Conservation (phyloP, 2,797 vertebrate genomes). For the Gymnothorax javanicus region DNA sequence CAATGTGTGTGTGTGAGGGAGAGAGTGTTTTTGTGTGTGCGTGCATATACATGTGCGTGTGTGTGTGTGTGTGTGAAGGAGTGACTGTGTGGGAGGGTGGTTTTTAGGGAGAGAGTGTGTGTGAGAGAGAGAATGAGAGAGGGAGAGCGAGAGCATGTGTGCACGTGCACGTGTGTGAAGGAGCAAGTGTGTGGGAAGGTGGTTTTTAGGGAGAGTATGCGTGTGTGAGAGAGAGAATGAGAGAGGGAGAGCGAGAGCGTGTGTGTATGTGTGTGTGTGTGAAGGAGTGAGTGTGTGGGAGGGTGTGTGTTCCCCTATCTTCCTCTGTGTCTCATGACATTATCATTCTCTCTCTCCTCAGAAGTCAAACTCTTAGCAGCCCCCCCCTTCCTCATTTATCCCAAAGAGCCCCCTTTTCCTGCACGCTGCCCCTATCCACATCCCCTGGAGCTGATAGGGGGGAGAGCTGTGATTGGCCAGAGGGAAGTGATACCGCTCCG, state of each 20-base stretch:
- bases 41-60: too few relatives aligned
- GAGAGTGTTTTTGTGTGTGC: too few relatives aligned
- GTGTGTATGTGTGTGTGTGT: slow-evolving; percentile 27
- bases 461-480: slow-evolving; percentile 47
- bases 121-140: too few relatives aligned
- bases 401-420: slow-evolving; percentile 45
- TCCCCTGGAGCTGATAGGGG: slow-evolving; percentile 47
- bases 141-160: too few relatives aligned
- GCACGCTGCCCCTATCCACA: slow-evolving; percentile 44
- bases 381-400: slow-evolving; percentile 40
- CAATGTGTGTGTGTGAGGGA: too few relatives aligned
- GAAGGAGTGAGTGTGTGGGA: slow-evolving; percentile 29
- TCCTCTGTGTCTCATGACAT: slow-evolving; percentile 26
- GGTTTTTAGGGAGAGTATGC: neutral
- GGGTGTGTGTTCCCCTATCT: slow-evolving; percentile 41
- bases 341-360: slow-evolving; percentile 52
- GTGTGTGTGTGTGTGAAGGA: too few relatives aligned
- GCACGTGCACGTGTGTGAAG: too few relatives aligned
- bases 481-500: slow-evolving; percentile 9
- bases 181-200: too few relatives aligned
- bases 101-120: too few relatives aligned
- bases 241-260: slow-evolving; percentile 11
- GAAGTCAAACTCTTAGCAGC: slow-evolving; percentile 53
- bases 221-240: too few relatives aligned
- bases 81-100: too few relatives aligned